Percentiles rank a stretch among this genome's conserved stretches.
These are phyloP conservation scores for Neodon shergylaensis DNA, from an alignment of 2,113 vertebrate species.

Conservation along the genomic window DNA sequence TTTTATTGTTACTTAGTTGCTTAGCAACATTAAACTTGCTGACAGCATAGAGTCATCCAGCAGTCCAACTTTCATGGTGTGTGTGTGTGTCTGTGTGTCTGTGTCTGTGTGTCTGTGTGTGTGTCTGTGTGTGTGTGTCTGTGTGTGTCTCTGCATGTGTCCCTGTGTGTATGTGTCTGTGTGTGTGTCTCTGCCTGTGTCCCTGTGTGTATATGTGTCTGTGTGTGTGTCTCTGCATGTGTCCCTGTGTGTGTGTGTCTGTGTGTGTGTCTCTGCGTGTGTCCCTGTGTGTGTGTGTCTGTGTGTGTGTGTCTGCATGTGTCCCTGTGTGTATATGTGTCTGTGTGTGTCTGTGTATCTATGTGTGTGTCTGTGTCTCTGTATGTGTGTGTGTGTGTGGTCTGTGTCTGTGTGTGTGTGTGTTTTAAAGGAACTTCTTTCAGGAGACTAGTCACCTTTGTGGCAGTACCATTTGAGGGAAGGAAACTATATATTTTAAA, in stretches of 20 bases:
- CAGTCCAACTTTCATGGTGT: constrained; percentile 41
- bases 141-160: neutral
- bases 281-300: too few species aligned
- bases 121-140: too few species aligned
- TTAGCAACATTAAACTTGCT: constrained; percentile 62
- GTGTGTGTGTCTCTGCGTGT: neutral
- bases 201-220: neutral
- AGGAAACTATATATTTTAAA: constrained; percentile 78
- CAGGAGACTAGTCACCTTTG: constrained; percentile 72
- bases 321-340: neutral
- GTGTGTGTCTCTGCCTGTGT: neutral
- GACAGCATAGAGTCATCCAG: constrained; percentile 56
- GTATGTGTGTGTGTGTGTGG: neutral
- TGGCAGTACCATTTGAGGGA: constrained; percentile 61
- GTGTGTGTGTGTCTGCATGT: too few species aligned
- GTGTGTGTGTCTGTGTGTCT: neutral
- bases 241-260: neutral
- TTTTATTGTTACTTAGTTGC: constrained; percentile 53
- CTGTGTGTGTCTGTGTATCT: neutral
- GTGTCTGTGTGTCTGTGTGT: too few species aligned
- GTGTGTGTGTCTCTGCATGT: neutral
- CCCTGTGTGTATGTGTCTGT: neutral
- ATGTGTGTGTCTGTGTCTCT: neutral
- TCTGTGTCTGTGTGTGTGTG: neutral
- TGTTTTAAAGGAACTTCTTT: constrained; percentile 36